These are phyloP conservation scores for Ochropleura leucogaster DNA, from an alignment of 2,888 invertebrate genomes.

Conservation along the genomic window DNA sequence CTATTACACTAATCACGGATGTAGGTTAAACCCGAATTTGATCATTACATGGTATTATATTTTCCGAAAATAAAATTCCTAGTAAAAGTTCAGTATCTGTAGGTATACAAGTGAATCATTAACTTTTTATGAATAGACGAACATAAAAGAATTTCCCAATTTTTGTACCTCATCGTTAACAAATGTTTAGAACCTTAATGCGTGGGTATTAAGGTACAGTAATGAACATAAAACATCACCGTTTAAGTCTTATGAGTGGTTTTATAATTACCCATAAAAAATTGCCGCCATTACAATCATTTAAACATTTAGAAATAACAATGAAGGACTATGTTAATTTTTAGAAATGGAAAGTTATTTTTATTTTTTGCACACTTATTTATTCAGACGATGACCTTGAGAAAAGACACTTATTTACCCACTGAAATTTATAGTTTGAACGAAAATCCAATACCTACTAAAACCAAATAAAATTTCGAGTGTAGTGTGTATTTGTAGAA, in stretches of 20 bases:
- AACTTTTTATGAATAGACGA: neutral
- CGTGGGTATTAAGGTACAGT: neutral
- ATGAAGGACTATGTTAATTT: conserved; percentile 19
- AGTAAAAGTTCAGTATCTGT: neutral
- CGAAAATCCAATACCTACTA: conserved; percentile 13
- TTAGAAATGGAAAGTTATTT: conserved; percentile 40
- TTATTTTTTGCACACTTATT: conserved; percentile 1
- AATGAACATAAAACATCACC: conserved; percentile 33
- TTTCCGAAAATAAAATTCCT: conserved; percentile 1
- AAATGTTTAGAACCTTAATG: conserved; percentile 23
- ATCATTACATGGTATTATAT: neutral
- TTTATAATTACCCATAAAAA: conserved; percentile 52
- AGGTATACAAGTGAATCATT: neutral
- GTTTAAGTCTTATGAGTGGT: conserved; percentile 28
- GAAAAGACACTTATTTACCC: conserved; percentile 24
- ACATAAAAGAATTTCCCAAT: neutral
- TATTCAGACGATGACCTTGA: conserved; percentile 14
- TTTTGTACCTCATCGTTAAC: neutral
- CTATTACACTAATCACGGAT: neutral
- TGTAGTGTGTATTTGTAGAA: neutral
- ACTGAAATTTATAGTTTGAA: conserved; percentile 17
- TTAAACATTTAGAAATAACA: conserved; percentile 36
- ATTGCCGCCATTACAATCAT: conserved; percentile 32
- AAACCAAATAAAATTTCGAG: conserved; percentile 9
- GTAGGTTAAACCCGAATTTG: neutral